phyloP scores from a whole-genome alignment of 2,113 vertebrate genomes.

The Erythrocebus patas region DNA sequence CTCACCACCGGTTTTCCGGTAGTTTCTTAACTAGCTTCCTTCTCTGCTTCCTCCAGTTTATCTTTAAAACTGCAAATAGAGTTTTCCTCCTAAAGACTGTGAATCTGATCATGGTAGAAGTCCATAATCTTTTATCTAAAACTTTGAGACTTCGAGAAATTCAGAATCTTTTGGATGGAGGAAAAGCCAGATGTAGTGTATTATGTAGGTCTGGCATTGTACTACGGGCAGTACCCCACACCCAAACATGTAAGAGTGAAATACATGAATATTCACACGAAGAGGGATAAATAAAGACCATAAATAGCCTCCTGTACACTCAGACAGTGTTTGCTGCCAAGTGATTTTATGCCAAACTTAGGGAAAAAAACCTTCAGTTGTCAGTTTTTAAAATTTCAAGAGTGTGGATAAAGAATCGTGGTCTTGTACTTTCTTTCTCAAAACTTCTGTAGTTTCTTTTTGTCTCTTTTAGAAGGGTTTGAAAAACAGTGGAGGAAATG shows the following conservation, averaged over 20 bases:
- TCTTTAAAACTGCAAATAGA: neutral
- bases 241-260: neutral
- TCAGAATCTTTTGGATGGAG: neutral
- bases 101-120: neutral
- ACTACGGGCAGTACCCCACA: neutral
- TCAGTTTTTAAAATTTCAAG: neutral
- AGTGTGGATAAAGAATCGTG: neutral
- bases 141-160: neutral
- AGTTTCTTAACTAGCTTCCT: neutral
- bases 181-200: neutral
- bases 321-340: neutral
- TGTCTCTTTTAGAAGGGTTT: neutral
- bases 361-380: neutral
- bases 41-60: neutral
- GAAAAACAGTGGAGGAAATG: neutral
- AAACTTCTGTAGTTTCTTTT: neutral
- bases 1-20: neutral
- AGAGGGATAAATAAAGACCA: neutral
- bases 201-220: neutral
- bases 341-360: neutral
- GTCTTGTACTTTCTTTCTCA: neutral
- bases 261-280: neutral
- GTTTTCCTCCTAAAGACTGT: neutral
- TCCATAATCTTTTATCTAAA: neutral
- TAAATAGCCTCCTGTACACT: neutral